phyloP scores from a whole-genome alignment of 2,797 vertebrate species.

The Astyanax mexicanus region DNA sequence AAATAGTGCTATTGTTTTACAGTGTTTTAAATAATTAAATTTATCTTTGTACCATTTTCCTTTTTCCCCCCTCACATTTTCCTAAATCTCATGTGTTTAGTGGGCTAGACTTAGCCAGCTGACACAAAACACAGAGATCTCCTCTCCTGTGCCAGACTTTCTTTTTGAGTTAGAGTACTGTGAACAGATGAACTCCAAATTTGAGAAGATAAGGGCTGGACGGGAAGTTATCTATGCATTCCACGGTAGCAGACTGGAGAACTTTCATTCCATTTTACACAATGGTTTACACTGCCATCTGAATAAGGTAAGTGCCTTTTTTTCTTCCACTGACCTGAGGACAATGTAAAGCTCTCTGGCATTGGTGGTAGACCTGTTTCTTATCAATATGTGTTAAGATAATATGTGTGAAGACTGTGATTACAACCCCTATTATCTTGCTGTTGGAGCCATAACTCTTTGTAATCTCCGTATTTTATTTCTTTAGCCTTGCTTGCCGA shows the following conservation, averaged over 20 bases:
- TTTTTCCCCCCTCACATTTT: neutral
- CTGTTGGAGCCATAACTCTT: constrained; percentile 5
- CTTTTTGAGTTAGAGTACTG: constrained; percentile 94
- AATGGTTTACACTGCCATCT: constrained; percentile 97
- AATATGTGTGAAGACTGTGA: constrained; percentile 18
- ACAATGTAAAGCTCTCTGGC: neutral
- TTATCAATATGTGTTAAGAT: constrained; percentile 39
- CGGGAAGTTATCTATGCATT: constrained; percentile 93
- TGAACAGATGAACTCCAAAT: constrained; percentile 87
- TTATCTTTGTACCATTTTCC: neutral
- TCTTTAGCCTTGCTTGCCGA: neutral
- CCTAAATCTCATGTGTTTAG: constrained; percentile 70
- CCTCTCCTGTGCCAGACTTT: constrained; percentile 88
- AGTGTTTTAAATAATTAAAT: neutral
- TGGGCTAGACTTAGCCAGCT: constrained; percentile 88
- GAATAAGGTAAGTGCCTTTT: constrained; percentile 79
- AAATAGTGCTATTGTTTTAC: neutral
- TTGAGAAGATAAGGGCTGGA: constrained; percentile 87
- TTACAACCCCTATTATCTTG: constrained; percentile 18
- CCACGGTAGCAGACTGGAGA: constrained; percentile 96
- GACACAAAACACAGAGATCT: constrained; percentile 79
- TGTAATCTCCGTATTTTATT: neutral
- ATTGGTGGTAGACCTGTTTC: neutral
- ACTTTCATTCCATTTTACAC: constrained; percentile 98
- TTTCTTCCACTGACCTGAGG: neutral